These are phyloP conservation scores for Desmodus rotundus DNA, from an alignment of 2,113 vertebrate species.

Conservation along the genomic window DNA sequence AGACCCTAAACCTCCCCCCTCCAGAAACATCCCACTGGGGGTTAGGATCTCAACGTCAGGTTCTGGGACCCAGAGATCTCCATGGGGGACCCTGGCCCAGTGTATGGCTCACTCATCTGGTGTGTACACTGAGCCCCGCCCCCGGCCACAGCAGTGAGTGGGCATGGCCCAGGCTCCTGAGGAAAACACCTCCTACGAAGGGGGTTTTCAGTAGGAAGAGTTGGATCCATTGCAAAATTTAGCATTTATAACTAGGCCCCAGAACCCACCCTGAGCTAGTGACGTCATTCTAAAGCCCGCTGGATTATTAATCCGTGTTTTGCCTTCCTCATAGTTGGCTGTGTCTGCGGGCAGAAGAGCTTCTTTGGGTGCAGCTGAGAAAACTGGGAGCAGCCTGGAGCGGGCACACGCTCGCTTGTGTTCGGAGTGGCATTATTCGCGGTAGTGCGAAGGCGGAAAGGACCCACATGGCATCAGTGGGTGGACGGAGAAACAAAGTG, in stretches of 20 bases:
- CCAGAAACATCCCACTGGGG: not conserved
- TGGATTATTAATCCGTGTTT: not conserved
- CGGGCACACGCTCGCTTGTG: too few species aligned
- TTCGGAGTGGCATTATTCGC: not conserved
- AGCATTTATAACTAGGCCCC: not conserved
- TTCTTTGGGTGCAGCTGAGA: not conserved
- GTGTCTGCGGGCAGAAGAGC: not conserved
- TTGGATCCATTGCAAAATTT: rapidly evolving
- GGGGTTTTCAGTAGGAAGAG: not conserved
- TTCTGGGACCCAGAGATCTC: not conserved
- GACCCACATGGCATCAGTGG: too few species aligned
- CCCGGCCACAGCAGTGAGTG: rapidly evolving
- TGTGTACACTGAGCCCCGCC: not conserved
- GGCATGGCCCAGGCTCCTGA: not conserved
- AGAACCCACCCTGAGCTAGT: not conserved
- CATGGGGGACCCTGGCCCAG: rapidly evolving
- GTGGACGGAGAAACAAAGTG: not conserved
- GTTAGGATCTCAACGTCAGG: rapidly evolving
- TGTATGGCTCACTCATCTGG: rapidly evolving
- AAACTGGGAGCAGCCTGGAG: not conserved
- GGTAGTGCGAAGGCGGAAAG: not conserved
- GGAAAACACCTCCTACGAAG: rapidly evolving
- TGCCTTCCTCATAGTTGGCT: not conserved
- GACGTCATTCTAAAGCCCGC: not conserved
- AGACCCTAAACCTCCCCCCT: too few species aligned